Evolutionary conservation across 2,113 vertebrate genomes (phyloP), one percentile per base, ranked within the genome.

Genomic region (Gulo gulo): DNA sequence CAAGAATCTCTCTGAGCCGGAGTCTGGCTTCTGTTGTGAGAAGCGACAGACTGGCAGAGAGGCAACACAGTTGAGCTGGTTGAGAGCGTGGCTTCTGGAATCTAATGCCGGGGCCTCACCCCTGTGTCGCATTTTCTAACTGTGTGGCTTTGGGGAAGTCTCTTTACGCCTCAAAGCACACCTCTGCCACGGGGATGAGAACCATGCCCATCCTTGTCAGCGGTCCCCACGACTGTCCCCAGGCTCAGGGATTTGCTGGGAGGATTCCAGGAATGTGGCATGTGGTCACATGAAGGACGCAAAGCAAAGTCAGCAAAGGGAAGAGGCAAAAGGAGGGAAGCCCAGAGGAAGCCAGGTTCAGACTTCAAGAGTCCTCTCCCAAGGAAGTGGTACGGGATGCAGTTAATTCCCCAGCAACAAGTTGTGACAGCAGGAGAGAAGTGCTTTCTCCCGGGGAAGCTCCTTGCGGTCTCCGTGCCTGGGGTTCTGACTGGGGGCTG

Each of bases 1-100:
- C 94, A 97, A 74, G 86, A 76, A 94, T 74, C 94, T 98, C 97
- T 82, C 74, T 50, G 36, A 45, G 71, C 71, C 80, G 91, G 85
- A 63, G 39, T 67, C 90, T 91, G 97, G 59, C 88, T 93, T 97
- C 89, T 95, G 50, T 94, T 47, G 47, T 0, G 23, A 84, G 57
- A 67, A 88, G 14, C 78, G 59, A 67, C 45, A 47, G 71, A 34
- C 50, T 83, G 91, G 13, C 84, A 59, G 69, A 61, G 50, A 67
- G 50, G 45, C 59, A 31, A 21, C 16, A 26, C n/a, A 2, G 3
- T 2, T 16, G 39, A 47, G 55, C 31, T 34, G 69, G 24, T 47
- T 91, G 73, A 67, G 47, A 16, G 42, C 3, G 0, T 34, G 47
- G 67, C 57, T 87, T 78, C 50, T 31, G 39, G 50, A 5, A 12